Conservation (phyloP, 1,140 invertebrate genomes). For the Zaprionus lachaisei region DNA sequence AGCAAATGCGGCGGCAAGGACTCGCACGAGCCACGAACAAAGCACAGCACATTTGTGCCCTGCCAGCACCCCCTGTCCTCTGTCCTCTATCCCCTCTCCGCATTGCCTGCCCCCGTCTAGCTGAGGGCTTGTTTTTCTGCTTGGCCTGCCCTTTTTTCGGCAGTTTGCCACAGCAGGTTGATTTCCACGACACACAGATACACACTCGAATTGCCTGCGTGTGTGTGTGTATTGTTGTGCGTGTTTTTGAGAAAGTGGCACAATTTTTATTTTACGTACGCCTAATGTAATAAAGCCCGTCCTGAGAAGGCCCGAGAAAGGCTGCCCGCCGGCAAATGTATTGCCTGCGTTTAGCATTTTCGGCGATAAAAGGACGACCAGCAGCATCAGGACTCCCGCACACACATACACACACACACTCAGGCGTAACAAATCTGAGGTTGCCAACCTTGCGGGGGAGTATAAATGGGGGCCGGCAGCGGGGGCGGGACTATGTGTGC, state of each 20-base stretch:
- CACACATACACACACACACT: not conserved
- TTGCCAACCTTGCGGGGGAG: conserved; percentile 51
- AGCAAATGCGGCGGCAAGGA: conserved; percentile 61
- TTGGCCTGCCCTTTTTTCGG: conserved; percentile 66
- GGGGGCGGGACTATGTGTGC: conserved; percentile 63
- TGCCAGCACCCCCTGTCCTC: conserved; percentile 2
- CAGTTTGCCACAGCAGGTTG: conserved; percentile 78
- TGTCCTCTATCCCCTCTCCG: conserved; percentile 10
- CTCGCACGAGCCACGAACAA: conserved; percentile 44
- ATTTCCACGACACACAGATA: conserved; percentile 50
- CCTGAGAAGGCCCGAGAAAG: conserved; percentile 43
- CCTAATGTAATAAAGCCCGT: conserved; percentile 82
- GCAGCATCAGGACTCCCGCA: conserved; percentile 40
- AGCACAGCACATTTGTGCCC: conserved; percentile 56
- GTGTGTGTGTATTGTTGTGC: conserved; percentile 69
- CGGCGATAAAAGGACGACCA: conserved; percentile 64
- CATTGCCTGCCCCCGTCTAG: not conserved
- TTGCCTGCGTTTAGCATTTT: conserved; percentile 80
- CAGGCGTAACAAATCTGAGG: conserved; percentile 71
- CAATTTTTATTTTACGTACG: conserved; percentile 83
- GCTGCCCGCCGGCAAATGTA: conserved; percentile 58
- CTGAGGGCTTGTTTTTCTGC: conserved; percentile 51
- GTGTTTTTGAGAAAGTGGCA: conserved; percentile 83
- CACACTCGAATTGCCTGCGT: conserved; percentile 1
- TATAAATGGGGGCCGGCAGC: not conserved